phyloP scores from a whole-genome alignment of 1,140 invertebrate species.

The Zaprionus gabonicus region DNA sequence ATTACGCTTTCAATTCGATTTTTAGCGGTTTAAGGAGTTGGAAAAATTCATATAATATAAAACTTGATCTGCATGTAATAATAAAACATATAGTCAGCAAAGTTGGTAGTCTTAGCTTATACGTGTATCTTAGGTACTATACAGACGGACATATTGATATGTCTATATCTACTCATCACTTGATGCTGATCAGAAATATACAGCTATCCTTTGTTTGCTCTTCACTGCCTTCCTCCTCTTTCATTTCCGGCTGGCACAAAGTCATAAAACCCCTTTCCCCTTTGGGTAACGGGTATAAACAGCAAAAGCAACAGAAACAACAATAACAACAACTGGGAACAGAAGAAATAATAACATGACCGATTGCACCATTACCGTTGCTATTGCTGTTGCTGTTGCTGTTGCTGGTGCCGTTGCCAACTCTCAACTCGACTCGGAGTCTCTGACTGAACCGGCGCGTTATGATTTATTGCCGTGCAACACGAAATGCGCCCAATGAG shows the following conservation, averaged over 20 bases:
- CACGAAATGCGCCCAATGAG: constrained; percentile 53
- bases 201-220: too few species aligned
- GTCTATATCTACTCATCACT: too few species aligned
- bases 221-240: too few species aligned
- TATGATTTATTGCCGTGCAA: constrained; percentile 83
- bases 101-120: too few species aligned
- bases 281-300: not conserved
- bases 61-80: too few species aligned
- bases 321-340: not conserved
- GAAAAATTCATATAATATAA: too few species aligned
- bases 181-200: too few species aligned
- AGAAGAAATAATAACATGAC: constrained; percentile 70
- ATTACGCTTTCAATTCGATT: too few species aligned
- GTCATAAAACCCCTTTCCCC: not conserved
- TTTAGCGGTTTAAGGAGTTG: too few species aligned
- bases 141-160: too few species aligned
- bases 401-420: constrained; percentile 38
- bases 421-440: constrained; percentile 33
- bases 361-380: constrained; percentile 73
- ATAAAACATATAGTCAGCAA: too few species aligned
- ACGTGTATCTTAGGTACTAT: too few species aligned
- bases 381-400: constrained; percentile 41
- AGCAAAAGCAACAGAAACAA: not conserved
- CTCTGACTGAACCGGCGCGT: constrained; percentile 51
- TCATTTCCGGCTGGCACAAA: not conserved